A percentile compares a stretch with the other conserved stretches of the same genome.
phyloP scores from a whole-genome alignment of 37 sponge, comb jelly and placozoan genomes.

The Aphrocallistes beatrix region DNA sequence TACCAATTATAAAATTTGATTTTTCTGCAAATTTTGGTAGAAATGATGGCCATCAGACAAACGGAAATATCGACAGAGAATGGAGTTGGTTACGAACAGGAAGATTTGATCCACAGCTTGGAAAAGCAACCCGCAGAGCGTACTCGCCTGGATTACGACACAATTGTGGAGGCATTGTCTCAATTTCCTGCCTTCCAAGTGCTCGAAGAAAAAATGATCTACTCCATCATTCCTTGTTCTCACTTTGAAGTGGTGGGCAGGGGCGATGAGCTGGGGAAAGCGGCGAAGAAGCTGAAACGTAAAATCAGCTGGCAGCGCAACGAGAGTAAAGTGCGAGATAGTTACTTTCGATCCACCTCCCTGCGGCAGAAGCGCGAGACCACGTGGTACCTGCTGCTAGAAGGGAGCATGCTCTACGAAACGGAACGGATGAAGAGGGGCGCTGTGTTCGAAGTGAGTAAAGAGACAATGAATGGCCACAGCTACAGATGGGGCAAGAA shows the following conservation, averaged over 20 bases:
- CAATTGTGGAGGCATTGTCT: background rate
- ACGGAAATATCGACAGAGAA: background rate
- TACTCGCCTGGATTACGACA: background rate
- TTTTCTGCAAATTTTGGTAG: background rate
- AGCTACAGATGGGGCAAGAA: background rate
- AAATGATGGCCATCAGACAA: background rate
- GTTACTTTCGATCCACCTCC: background rate
- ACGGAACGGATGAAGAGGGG: background rate
- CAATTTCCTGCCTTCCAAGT: background rate
- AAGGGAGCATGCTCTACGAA: background rate
- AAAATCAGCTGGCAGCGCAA: background rate
- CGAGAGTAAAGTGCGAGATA: background rate
- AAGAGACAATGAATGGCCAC: background rate
- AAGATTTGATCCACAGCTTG: background rate
- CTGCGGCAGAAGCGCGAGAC: background rate
- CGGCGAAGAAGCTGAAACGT: slow-evolving; percentile 7
- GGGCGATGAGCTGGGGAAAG: slow-evolving; percentile 4
- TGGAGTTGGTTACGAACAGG: background rate
- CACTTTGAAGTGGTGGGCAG: background rate
- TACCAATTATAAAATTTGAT: background rate
- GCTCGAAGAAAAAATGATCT: background rate
- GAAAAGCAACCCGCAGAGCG: background rate
- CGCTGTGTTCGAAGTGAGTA: background rate
- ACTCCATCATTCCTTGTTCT: background rate
- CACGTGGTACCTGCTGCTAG: background rate